Base-by-base conservation (phyloP, 2,888 invertebrate genomes). In the Mystacides longicornis region DNA sequence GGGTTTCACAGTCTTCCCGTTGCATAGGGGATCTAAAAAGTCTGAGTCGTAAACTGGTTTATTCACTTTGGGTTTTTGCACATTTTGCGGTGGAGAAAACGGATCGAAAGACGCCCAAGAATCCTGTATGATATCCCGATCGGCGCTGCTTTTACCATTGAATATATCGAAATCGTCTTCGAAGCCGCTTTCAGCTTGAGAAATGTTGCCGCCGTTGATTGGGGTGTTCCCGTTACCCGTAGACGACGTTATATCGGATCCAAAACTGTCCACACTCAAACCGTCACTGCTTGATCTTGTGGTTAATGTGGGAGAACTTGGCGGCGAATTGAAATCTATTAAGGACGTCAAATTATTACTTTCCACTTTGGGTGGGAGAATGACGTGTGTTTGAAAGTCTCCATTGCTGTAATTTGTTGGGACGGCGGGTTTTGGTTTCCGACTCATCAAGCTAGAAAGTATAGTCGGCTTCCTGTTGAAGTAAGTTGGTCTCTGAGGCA, bases 151-250 rank as follows among this genome's bases (percentile, higher is more conserved):
- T 64, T 72, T 71, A 59, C 75, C 68, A 3, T 83, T 74, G 64
- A 83, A 82, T 47, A 83, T 74, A 67, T 88, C 87, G 68, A 87
- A 88, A 67, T 90, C 89, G 72, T 89, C 90, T 69, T 91, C 90
- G 67, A 90, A 90, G 2, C 88, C 87, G 70, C 87, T 87, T 67
- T 87, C 87, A 45, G 85, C 82, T 66, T 86, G 84, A 3, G 86
- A 86, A 5, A 81, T 80, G 65, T 81, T 85, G 16, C 85, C 83
- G 64, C 81, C 82, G 62, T 75, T 77, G 42, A 76, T 71, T 21
- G 72, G 69, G 58, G 74, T 73, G 2, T 70, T 69, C 52, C 78
- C 80, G 62, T 81, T 80, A 51, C 74, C 76, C 3, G 75, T 77
- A 31, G 76, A 75, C 7, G 75, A 72, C 60, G 84, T 85, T 31